These are phyloP conservation scores for Trinorchestia longiramus DNA, from an alignment of 1,140 invertebrate genomes.

Conservation along the genomic window DNA sequence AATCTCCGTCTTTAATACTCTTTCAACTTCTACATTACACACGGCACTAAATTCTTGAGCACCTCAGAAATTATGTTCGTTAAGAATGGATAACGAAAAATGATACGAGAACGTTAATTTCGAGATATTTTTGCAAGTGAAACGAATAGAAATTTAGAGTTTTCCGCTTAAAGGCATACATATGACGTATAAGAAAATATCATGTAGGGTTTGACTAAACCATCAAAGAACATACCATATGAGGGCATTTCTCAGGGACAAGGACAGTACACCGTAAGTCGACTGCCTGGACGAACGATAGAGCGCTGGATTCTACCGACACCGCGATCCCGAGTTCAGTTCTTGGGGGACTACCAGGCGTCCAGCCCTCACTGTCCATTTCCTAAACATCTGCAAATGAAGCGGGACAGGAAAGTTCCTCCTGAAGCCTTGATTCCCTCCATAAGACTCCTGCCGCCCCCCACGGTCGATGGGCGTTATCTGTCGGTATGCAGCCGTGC, in stretches of 20 bases:
- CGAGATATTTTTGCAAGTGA: no score
- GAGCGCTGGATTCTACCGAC: conserved; percentile 30
- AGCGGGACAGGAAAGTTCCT: background rate
- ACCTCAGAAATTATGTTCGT: no score
- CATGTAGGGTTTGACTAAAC: background rate
- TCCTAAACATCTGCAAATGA: background rate
- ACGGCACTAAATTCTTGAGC: no score
- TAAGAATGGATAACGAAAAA: no score
- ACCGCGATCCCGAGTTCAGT: conserved; percentile 18
- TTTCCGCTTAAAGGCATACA: no score
- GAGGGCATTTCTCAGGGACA: background rate
- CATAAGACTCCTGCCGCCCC: background rate
- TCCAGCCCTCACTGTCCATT: conserved; percentile 17
- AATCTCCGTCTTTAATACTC: no score
- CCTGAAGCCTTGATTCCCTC: conserved; percentile 28
- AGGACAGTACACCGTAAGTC: background rate
- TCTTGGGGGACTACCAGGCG: conserved; percentile 21
- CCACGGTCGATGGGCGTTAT: conserved; percentile 3
- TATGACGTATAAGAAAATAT: no score
- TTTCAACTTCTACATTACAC: no score
- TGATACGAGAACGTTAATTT: no score
- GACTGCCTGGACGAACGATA: conserved; percentile 19
- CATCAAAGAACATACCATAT: background rate
- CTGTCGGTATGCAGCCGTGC: conserved; percentile 5
- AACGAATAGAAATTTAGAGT: no score